Evolutionary conservation across 2,113 vertebrate species (phyloP), one percentile per base, ranked within the genome.

Genomic region (Pluvialis apricaria): DNA sequence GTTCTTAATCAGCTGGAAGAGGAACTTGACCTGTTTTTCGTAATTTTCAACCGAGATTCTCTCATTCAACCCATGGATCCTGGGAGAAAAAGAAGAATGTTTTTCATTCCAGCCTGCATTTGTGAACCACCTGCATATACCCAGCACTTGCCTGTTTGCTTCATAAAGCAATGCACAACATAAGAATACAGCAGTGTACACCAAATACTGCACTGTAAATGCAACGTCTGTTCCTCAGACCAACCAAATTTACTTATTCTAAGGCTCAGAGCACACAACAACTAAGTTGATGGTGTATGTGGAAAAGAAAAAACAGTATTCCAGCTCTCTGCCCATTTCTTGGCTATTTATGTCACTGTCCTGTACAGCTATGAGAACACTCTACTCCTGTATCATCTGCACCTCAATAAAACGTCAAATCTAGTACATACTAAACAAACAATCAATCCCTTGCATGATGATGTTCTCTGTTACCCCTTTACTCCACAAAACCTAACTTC

Each of bases 61-160:
- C 97, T 99, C 99, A 34, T 99, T 99, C 91, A 99, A 71, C 26
- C 99, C 99, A 60, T 99, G 99, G 90, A 99, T 97, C 97, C 99
- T 98, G 95, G 71, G 97, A 81, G 91, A 71, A n/a, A 77, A 36
- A 94, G 69, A 90, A 88, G 31, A 76, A 31, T 3, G 11, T 21
- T 86, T 95, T 89, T 66, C 45, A 94, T 34, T 15, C 8, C 75
- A 49, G 26, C 6, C 8, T 36, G 57, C 10, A 38, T 80, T 83
- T 95, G 42, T 86, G 61, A 82, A 2, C 22, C 28, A 58, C 1
- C 3, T 79, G 79, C 42, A 52, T 6, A 24, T 1, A 34, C 1
- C 22, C 64, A 77, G 34, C 49, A 71, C 52, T 29, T 52, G 61
- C 57, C 49, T 31, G 54, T 7, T 73, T 7, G 3, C 31, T 91